Conservation (phyloP, 2,797 vertebrate genomes). For the Enteromius unitaeniatus region DNA sequence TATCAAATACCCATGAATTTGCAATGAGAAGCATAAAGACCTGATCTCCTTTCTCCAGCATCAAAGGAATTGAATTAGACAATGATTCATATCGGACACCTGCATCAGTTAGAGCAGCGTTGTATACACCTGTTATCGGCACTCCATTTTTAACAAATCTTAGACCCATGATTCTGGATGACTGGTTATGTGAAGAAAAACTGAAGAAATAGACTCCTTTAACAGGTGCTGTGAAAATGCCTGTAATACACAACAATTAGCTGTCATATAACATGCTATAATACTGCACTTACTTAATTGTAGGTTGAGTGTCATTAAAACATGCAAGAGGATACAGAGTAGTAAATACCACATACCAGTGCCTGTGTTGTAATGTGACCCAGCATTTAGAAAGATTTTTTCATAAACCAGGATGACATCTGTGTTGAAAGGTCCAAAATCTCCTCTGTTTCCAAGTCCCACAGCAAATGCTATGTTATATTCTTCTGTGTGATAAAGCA, state of each 20-base stretch:
- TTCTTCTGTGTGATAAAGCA: too few species aligned
- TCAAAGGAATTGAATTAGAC: background rate
- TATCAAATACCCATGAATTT: background rate
- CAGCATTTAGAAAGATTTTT: background rate
- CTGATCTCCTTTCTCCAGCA: constrained; percentile 11
- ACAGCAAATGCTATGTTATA: too few species aligned
- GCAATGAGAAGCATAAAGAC: background rate
- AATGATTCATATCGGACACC: background rate
- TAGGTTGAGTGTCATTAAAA: background rate
- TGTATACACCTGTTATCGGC: background rate
- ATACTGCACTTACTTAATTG: too few species aligned
- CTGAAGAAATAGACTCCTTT: constrained; percentile 46
- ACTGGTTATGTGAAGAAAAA: background rate
- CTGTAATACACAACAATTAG: background rate
- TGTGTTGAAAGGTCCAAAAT: background rate
- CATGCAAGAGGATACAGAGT: background rate
- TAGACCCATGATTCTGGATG: background rate
- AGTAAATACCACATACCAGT: background rate
- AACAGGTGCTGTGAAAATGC: constrained; percentile 26
- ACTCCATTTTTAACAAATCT: background rate
- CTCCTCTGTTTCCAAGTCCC: too few species aligned
- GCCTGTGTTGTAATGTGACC: background rate
- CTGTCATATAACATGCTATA: background rate
- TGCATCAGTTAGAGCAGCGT: background rate
- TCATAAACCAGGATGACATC: background rate